Evolutionary conservation across 2,888 invertebrate species (phyloP).

Genomic region (Eumerus sabulonum): DNA sequence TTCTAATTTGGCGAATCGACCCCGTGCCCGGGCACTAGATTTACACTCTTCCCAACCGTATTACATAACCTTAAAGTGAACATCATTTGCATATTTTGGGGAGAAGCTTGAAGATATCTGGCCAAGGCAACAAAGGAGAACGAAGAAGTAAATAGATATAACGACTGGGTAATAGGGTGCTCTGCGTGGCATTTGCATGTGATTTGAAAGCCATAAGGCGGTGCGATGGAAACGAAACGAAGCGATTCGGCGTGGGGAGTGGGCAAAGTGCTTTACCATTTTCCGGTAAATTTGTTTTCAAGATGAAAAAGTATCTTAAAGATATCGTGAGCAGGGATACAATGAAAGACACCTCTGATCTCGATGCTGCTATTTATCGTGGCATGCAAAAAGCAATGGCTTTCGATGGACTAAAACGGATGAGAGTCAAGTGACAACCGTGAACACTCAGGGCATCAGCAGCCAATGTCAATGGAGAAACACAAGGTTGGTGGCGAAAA

Average conservation of each 20-base stretch:
- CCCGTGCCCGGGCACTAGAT: constrained; percentile 45
- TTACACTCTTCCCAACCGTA: constrained; percentile 51
- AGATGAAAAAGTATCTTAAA: constrained; percentile 61
- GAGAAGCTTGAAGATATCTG: constrained; percentile 15
- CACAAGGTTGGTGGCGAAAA: neutral
- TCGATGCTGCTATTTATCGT: constrained; percentile 60
- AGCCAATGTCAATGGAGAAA: neutral
- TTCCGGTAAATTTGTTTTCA: constrained; percentile 66
- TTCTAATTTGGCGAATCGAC: constrained; percentile 62
- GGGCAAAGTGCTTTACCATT: constrained; percentile 66
- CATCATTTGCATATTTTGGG: constrained; percentile 55
- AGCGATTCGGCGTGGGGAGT: constrained; percentile 1
- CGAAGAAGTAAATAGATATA: constrained; percentile 36
- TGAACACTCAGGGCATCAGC: neutral
- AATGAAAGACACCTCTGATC: constrained; percentile 19
- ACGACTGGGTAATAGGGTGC: constrained; percentile 40
- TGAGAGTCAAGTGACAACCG: constrained; percentile 6
- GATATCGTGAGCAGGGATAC: constrained; percentile 2
- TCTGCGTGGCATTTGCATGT: constrained; percentile 57
- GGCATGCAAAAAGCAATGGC: constrained; percentile 51
- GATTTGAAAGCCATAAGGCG: constrained; percentile 21
- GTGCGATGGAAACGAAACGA: neutral
- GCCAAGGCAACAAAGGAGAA: constrained; percentile 30
- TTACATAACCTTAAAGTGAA: constrained; percentile 46
- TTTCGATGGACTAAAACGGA: constrained; percentile 4